Conservation (phyloP, 2,888 invertebrate species). For the Pseudococcus jackbeardsleyi region DNA sequence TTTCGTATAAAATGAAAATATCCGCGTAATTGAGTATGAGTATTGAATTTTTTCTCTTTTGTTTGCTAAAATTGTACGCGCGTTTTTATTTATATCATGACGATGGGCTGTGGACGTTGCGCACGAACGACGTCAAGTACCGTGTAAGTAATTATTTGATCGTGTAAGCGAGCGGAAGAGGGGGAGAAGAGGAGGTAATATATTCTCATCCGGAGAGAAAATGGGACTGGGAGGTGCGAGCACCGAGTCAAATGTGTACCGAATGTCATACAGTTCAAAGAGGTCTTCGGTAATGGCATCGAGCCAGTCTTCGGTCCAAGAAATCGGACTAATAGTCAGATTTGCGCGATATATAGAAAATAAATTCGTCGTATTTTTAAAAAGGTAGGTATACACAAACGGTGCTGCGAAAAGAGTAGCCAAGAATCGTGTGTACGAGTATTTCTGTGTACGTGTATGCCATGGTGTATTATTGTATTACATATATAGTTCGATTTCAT, state of each 20-base stretch:
- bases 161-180: background rate
- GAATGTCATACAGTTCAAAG: constrained; percentile 30
- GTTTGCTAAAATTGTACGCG: background rate
- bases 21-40: background rate
- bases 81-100: constrained; percentile 16
- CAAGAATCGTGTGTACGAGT: background rate
- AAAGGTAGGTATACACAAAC: background rate
- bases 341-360: constrained; percentile 33
- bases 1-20: background rate
- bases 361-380: constrained; percentile 21
- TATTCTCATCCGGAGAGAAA: background rate
- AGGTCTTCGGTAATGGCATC: constrained; percentile 10
- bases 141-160: constrained; percentile 13
- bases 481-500: too few relatives aligned
- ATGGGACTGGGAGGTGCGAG: background rate
- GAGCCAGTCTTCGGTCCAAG: constrained; percentile 19
- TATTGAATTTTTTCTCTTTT: background rate
- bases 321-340: constrained; percentile 11
- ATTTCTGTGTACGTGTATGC: background rate
- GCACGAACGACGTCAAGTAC: background rate
- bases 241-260: background rate
- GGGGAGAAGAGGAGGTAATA: background rate
- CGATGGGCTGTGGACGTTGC: background rate
- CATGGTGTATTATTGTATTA: too few relatives aligned
- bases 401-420: background rate